Base-by-base conservation (phyloP, 2,113 vertebrate genomes). In the Gulo gulo region DNA sequence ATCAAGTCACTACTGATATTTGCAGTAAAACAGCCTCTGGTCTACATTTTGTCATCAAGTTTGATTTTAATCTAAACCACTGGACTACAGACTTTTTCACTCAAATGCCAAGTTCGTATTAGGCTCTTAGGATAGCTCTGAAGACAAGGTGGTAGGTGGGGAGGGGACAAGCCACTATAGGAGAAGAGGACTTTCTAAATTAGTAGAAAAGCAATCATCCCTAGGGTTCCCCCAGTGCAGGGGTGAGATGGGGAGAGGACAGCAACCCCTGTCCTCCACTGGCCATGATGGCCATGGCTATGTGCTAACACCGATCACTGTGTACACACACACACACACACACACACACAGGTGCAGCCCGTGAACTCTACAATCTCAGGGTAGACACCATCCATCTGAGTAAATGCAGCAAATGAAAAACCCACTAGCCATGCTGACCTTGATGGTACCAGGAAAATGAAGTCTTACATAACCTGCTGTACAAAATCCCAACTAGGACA, bases 41-140 rank as follows among this genome's bases (percentile, higher is more conserved):
- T 47, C 69, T 74, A n/a, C 85, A 12, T 69, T 88, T 74, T 76
- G 42, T 52, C 55, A 82, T 57, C 20, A 39, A 76, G 45, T 86
- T 16, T 88, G 71, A 88, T 93, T 95, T 92, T 91, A 87, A 96
- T 69, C 65, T 42, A 91, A 88, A 80, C 73, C 21, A 71, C 11
- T 39, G 14, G 23, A 26, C 36, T 59, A n/a, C 84, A 95, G 88
- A 2, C n/a, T 8, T 39, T 59, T 55, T 21, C 31, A 4, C n/a
- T 84, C 80, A 81, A 81, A 36, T 47, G 1, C 24, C 34, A 81
- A 88, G 26, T 59, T 95, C 80, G 20, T 14, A 67, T 85, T 0
- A 67, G 39, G 74, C 16, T 61, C 15, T 34, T 6, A 16, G 55
- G 29, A 57, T 4, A 81, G n/a, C 21, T 36, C 13, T 9, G 20